These are phyloP conservation scores for Drosophila miranda DNA, from an alignment of 1,140 invertebrate species.

Conservation along the genomic window DNA sequence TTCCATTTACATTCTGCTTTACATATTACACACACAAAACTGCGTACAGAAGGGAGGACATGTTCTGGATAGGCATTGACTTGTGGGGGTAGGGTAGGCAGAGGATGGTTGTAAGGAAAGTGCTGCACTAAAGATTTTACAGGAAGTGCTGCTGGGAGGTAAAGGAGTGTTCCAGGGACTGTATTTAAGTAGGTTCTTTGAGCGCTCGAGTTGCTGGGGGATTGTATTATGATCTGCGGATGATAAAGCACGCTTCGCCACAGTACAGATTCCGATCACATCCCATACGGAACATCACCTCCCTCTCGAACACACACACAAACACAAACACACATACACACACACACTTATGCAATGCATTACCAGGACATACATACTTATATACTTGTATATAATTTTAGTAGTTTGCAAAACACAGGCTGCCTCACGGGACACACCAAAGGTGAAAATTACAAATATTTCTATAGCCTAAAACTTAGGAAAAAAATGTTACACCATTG, in stretches of 20 bases:
- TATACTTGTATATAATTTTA: constrained; percentile 5
- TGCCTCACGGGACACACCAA: constrained; percentile 26
- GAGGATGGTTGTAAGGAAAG: too few relatives aligned
- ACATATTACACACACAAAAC: too few relatives aligned
- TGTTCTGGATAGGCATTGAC: too few relatives aligned
- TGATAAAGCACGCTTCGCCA: too few relatives aligned
- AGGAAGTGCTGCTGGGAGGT: too few relatives aligned
- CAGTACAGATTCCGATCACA: constrained; percentile 1
- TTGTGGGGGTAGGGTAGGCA: too few relatives aligned
- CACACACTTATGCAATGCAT: constrained; percentile 6
- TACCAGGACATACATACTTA: constrained; percentile 9
- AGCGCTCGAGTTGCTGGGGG: too few relatives aligned
- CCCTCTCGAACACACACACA: constrained; percentile 22
- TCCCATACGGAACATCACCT: constrained; percentile 6
- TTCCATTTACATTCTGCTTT: constrained; percentile 6
- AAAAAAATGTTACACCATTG: constrained; percentile 42
- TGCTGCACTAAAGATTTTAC: too few relatives aligned
- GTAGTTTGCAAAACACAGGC: constrained; percentile 44
- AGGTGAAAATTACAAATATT: constrained; percentile 39
- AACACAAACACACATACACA: not conserved
- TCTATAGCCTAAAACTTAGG: constrained; percentile 40
- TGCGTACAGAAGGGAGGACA: too few relatives aligned
- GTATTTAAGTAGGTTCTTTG: too few relatives aligned
- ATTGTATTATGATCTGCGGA: constrained; percentile 5
- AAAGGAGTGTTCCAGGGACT: too few relatives aligned